Conservation (phyloP, 2,797 vertebrate genomes). For the Dallia pectoralis region DNA sequence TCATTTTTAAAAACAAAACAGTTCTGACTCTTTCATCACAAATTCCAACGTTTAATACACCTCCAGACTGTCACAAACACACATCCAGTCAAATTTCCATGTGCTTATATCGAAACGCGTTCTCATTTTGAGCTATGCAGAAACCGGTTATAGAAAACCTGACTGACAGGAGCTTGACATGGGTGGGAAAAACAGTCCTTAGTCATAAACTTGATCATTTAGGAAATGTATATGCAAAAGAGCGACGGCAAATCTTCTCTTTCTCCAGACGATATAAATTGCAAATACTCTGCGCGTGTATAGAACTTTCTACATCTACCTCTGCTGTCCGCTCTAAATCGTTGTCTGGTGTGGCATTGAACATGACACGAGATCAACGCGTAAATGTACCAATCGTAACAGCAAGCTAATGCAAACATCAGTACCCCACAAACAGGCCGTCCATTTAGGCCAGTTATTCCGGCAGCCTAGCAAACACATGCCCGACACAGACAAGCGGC, state of each 20-base stretch:
- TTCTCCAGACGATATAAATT: too few relatives aligned
- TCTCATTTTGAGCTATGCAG: conserved; percentile 4
- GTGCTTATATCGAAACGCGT: conserved; percentile 1
- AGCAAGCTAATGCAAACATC: too few relatives aligned
- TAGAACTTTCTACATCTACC: too few relatives aligned
- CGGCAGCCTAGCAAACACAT: too few relatives aligned
- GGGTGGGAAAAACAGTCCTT: background rate
- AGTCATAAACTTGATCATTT: background rate
- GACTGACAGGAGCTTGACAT: conserved; percentile 13
- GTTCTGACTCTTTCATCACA: background rate
- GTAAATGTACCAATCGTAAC: too few relatives aligned
- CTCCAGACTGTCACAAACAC: background rate
- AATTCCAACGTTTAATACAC: background rate
- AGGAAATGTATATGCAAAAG: background rate
- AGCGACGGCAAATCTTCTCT: background rate
- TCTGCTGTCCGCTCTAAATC: too few relatives aligned
- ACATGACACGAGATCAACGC: too few relatives aligned
- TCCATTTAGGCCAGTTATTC: too few relatives aligned
- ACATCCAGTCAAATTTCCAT: background rate
- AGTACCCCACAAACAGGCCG: too few relatives aligned
- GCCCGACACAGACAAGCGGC: too few relatives aligned
- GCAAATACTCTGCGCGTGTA: too few relatives aligned
- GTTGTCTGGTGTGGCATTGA: too few relatives aligned
- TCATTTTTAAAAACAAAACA: background rate
- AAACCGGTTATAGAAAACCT: conserved; percentile 26